These are phyloP conservation scores for Cylindroiulus punctatus DNA, from an alignment of 2,888 invertebrate species.

Conservation along the genomic window DNA sequence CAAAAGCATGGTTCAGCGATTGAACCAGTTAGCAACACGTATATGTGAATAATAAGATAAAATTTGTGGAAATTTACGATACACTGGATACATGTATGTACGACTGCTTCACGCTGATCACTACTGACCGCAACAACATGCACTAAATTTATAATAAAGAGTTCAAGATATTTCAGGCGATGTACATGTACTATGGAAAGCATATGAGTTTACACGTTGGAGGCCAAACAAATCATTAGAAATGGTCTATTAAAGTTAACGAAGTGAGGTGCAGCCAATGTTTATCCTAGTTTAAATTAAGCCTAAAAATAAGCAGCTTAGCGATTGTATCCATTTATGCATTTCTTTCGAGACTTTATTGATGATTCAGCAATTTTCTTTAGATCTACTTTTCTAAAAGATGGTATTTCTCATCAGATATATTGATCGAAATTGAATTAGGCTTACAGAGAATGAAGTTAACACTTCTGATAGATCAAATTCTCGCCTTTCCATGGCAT, in stretches of 20 bases:
- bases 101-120: neutral
- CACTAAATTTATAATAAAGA: too few relatives aligned
- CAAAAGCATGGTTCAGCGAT: slow-evolving; percentile 4
- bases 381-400: neutral
- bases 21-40: neutral
- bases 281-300: too few relatives aligned
- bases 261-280: neutral
- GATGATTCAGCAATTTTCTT: neutral
- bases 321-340: too few relatives aligned
- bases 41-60: neutral
- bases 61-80: neutral
- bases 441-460: slow-evolving; percentile 12
- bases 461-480: slow-evolving; percentile 8
- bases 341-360: neutral
- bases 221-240: too few relatives aligned
- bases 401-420: neutral
- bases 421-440: slow-evolving; percentile 30
- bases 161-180: neutral
- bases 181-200: neutral
- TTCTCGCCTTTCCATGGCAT: neutral
- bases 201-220: too few relatives aligned
- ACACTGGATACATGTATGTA: neutral
- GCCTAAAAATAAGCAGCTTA: too few relatives aligned
- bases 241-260: neutral
- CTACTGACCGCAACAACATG: neutral